Conservation (phyloP, 2,113 vertebrate genomes). For the Gracilinanus agilis region DNA sequence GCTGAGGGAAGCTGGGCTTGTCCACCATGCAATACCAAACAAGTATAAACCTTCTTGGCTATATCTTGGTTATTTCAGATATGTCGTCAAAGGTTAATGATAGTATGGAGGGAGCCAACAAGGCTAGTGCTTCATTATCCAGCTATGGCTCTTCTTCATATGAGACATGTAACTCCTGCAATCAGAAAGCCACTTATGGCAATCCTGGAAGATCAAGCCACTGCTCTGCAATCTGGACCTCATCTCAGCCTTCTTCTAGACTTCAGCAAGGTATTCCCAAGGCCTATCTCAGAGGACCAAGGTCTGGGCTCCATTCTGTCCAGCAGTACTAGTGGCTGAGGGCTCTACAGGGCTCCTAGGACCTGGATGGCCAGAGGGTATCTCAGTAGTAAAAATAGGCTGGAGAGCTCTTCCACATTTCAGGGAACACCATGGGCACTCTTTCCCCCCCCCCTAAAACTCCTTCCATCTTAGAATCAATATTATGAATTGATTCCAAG, state of each 20-base stretch:
- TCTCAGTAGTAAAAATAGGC: constrained; percentile 79
- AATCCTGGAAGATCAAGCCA: constrained; percentile 94
- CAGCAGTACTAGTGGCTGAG: constrained; percentile 61
- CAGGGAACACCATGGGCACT: constrained; percentile 88
- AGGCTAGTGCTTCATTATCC: constrained; percentile 94
- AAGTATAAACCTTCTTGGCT: constrained; percentile 91
- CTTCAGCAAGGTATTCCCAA: background rate
- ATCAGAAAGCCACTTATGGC: constrained; percentile 92
- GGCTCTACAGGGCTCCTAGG: constrained; percentile 76
- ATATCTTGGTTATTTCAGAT: constrained; percentile 92
- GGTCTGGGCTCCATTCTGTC: constrained; percentile 54
- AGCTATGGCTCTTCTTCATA: constrained; percentile 92
- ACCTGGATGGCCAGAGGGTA: constrained; percentile 70
- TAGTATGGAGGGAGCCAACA: constrained; percentile 92
- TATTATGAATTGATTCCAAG: no score
- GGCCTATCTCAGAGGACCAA: constrained; percentile 61
- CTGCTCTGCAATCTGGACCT: constrained; percentile 84
- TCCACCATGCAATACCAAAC: constrained; percentile 94
- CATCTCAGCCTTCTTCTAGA: constrained; percentile 78
- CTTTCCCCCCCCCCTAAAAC: constrained; percentile 72
- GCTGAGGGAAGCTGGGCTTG: constrained; percentile 90
- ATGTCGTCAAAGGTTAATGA: constrained; percentile 92
- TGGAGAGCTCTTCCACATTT: constrained; percentile 84
- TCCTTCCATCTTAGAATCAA: no score
- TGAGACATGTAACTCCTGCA: constrained; percentile 92